phyloP scores from a whole-genome alignment of 2,113 vertebrate species.

The Ptyas mucosa region DNA sequence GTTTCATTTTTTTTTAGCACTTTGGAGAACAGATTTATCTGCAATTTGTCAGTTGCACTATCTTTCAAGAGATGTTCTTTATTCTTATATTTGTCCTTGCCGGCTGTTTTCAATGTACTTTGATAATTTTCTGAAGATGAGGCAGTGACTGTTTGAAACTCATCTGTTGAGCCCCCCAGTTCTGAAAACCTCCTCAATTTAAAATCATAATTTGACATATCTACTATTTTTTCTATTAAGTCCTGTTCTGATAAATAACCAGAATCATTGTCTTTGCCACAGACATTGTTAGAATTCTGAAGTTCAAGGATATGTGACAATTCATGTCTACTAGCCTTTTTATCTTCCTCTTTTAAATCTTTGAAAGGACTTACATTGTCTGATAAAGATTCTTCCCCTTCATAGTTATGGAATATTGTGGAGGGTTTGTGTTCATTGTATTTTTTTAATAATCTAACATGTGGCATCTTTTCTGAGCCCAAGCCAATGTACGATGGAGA shows the following conservation, averaged over 20 bases:
- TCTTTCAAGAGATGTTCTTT: conserved; percentile 39
- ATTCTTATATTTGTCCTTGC: conserved; percentile 38
- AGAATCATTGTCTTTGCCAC: conserved; percentile 11
- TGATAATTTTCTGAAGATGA: conserved; percentile 52
- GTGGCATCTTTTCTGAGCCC: conserved; percentile 1
- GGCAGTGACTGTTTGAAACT: conserved; percentile 28
- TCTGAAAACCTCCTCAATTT: conserved; percentile 59
- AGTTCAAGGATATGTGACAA: conserved; percentile 42
- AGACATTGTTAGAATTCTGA: conserved; percentile 37
- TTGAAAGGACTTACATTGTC: conserved; percentile 51
- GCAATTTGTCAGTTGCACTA: conserved; percentile 35
- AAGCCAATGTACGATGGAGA: conserved; percentile 17
- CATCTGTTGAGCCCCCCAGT: conserved; percentile 42
- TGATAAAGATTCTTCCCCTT: conserved; percentile 26
- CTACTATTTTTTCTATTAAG: neutral
- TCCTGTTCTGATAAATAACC: conserved; percentile 34
- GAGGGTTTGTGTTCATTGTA: conserved; percentile 28
- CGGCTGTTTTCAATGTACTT: conserved; percentile 24
- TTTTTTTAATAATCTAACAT: neutral
- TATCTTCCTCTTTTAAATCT: conserved; percentile 53
- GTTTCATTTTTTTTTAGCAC: conserved; percentile 22
- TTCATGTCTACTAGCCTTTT: conserved; percentile 45
- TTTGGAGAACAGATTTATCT: conserved; percentile 32
- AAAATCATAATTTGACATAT: conserved; percentile 47
- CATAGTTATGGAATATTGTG: conserved; percentile 22